These are phyloP conservation scores for Xiphophorus couchianus DNA, from an alignment of 2,113 vertebrate species.

Conservation along the genomic window DNA sequence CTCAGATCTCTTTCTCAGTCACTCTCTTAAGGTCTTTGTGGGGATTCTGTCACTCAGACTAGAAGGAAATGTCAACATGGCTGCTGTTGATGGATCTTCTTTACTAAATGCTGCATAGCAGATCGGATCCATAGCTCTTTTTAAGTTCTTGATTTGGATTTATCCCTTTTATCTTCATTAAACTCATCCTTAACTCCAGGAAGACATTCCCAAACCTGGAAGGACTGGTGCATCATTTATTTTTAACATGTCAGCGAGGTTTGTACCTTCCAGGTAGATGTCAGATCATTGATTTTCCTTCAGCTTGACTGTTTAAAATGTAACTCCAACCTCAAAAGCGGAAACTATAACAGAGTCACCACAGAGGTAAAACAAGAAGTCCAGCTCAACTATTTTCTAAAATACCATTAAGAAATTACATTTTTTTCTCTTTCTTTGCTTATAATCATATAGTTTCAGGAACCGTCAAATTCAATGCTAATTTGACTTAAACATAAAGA, in stretches of 20 bases:
- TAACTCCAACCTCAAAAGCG: not conserved
- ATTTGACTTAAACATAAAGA: not conserved
- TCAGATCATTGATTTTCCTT: not conserved
- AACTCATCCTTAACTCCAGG: not conserved
- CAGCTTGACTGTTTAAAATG: not conserved
- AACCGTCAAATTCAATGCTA: no score
- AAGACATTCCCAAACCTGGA: slow-evolving; percentile 11
- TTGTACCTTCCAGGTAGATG: slow-evolving; percentile 36
- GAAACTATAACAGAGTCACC: not conserved
- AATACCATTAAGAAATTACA: no score
- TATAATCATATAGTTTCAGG: no score
- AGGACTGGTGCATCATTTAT: no score
- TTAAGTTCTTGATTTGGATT: not conserved
- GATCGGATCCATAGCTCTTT: slow-evolving; percentile 26
- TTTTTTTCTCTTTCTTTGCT: no score
- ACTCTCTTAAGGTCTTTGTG: slow-evolving; percentile 34
- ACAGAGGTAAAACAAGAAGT: no score
- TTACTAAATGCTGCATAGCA: not conserved
- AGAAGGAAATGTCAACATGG: slow-evolving; percentile 28
- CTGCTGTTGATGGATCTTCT: slow-evolving; percentile 4
- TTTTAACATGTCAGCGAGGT: no score
- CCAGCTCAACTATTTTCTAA: no score
- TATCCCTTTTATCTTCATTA: not conserved
- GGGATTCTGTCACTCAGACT: slow-evolving; percentile 39
- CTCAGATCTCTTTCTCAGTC: slow-evolving; percentile 37